Percentiles rank a stretch among this genome's conserved stretches.
Conservation (phyloP, 1,140 invertebrate species). For the Heliconius eleuchia region DNA sequence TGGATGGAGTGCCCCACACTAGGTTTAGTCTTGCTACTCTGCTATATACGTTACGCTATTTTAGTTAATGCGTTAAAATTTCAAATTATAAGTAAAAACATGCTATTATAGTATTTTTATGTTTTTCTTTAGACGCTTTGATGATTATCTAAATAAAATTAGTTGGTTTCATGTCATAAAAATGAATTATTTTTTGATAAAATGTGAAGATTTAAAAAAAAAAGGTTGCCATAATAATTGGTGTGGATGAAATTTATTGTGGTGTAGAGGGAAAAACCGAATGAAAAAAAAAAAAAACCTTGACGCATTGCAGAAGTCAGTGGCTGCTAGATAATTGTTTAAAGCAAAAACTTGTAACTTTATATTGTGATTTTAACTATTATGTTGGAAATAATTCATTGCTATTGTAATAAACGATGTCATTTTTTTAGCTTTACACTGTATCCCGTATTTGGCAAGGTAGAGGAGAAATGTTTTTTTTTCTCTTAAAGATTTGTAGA, state of each 20-base stretch:
- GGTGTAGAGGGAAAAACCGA: too few relatives aligned
- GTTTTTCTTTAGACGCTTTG: background rate
- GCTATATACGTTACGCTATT: too few relatives aligned
- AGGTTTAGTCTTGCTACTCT: too few relatives aligned
- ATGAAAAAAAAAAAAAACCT: background rate
- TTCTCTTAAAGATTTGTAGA: too few relatives aligned
- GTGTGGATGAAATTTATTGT: background rate
- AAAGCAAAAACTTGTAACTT: conserved; percentile 3
- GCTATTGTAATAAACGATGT: too few relatives aligned
- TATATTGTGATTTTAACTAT: background rate
- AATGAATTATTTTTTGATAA: background rate
- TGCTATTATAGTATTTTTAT: background rate
- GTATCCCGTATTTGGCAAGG: too few relatives aligned
- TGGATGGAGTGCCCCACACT: too few relatives aligned
- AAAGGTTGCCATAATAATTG: background rate
- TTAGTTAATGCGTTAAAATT: too few relatives aligned
- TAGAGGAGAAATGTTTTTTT: too few relatives aligned
- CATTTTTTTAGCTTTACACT: too few relatives aligned
- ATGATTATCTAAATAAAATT: background rate
- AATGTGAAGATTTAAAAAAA: background rate
- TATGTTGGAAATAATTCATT: too few relatives aligned
- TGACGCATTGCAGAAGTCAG: background rate
- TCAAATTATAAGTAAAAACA: background rate
- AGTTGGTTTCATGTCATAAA: background rate
- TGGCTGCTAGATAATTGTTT: background rate